Evolutionary conservation across 2,888 invertebrate species (phyloP), one percentile per base, ranked within the genome.

Genomic region (Orthosia cruda): DNA sequence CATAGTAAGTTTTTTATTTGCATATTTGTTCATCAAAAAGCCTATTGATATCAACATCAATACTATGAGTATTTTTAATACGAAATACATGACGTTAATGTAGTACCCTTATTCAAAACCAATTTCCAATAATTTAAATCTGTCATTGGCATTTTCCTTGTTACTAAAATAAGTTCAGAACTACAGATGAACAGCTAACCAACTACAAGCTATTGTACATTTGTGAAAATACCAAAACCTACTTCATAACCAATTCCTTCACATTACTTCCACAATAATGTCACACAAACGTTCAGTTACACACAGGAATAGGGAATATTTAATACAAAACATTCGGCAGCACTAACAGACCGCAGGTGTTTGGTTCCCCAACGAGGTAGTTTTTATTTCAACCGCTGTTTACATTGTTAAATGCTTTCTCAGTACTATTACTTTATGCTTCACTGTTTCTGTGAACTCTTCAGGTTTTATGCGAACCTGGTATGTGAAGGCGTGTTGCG

Each of bases 301-400:
- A 40, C 20, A 58, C 73, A 58, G 57, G 32, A 15, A 20, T 54
- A 62, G 26, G 83, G 84, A 79, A 81, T 79, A 81, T 81, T 81
- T 83, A 83, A 79, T 69, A 58, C 47, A 58, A 57, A 82, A 69
- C 79, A 71, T 66, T 82, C 20, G 54, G 81, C 32, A 52, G 50
- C 55, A 47, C 80, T 73, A 74, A 63, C 69, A 64, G 66, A 67
- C 15, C 55, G 55, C 84, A 81, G 84, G 81, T 81, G 81, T 74
- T 81, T 47, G 62, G 62, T 65, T 78, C 74, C 23, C 69, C 32
- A 68, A 55, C 45, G 77, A 49, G 18, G n/a, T 57, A 61, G 80
- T 78, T 79, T 83, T 80, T 80, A 79, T 80, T 78, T 68, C 67
- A 32, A 72, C 52, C 59, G 32, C 59, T 32, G 45, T 50, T 23